Evolutionary conservation across 53 echinoderm and acorn worm species (phyloP), one percentile per base, ranked within the genome.

Genomic region (Zoroaster sp.): DNA sequence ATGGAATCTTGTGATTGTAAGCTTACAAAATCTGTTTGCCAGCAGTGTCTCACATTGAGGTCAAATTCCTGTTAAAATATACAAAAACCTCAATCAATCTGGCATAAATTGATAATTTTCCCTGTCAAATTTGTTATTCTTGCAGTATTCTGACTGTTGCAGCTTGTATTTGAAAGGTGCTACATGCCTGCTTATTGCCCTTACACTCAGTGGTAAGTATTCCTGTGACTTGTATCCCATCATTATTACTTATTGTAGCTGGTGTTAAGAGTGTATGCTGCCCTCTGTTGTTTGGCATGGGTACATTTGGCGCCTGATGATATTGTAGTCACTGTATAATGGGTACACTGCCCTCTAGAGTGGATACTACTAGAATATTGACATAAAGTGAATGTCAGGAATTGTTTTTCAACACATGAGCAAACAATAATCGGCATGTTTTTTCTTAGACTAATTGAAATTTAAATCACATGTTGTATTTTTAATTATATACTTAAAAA

Each of bases 201-300:
- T 97, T n/a, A 91, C 95, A 73, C 66, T 95, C 35, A 92, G 97
- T 87, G 97, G 97, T 97, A 91, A 96, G 93, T 86, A 32, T 5
- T 78, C 44, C 18, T 53, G 39, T 41, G 18, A 51, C 34, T 33
- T 17, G 0, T 10, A 20, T 43, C 4, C 42, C 17, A 2, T 32
- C 8, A 63, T n/a, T 44, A 49, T 1, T 40, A 46, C 45, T 47
- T 45, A 31, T 65, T 12, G 4, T 43, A 6, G 8, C 17, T 49
- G 35, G 36, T 85, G 85, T 51, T 8, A 69, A 85, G 69, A 17
- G 46, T 47, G 39, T 42, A 69, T 85, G 51, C 85, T 35, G 51
- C 85, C 85, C 85, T 70, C 85, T 71, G 6, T 49, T 23, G 41
- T 42, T 66, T 23, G 28, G 3, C 28, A 28, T 25, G 21, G 63